Percentiles rank a stretch among this genome's conserved stretches.
Evolutionary conservation across 2,797 vertebrate species (phyloP).

Genomic region (Sphenopsis melanotis): DNA sequence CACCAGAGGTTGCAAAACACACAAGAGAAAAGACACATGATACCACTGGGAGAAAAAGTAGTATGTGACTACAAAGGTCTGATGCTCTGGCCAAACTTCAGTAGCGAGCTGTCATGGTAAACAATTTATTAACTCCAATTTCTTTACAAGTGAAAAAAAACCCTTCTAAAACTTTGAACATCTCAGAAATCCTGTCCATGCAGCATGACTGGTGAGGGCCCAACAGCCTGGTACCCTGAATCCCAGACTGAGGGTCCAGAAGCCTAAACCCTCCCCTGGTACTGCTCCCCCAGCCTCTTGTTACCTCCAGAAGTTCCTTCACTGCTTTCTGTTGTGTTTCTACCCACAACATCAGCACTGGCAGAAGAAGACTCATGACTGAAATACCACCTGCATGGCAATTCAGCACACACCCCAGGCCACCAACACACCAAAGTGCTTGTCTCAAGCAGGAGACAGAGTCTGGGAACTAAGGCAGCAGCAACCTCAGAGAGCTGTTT

Average conservation of each 20-base stretch:
- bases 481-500: background rate
- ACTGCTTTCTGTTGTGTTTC: background rate
- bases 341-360: background rate
- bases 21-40: background rate
- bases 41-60: background rate
- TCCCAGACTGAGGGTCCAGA: background rate
- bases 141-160: background rate
- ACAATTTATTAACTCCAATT: background rate
- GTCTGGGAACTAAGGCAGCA: background rate
- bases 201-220: background rate
- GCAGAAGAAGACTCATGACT: background rate
- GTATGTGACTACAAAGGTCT: background rate
- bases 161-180: background rate
- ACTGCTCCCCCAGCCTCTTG: background rate
- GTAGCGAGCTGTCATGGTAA: background rate
- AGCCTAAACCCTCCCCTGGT: background rate
- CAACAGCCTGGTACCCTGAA: background rate
- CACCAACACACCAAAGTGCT: background rate
- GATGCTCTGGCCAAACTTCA: background rate
- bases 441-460: background rate
- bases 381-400: background rate
- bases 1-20: conserved; percentile 22
- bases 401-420: background rate
- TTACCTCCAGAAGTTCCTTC: background rate
- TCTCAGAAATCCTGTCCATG: background rate